Percentiles rank a stretch among this genome's conserved stretches.
phyloP scores from a whole-genome alignment of 2,797 vertebrate species.

The Otolemur crassicaudatus region DNA sequence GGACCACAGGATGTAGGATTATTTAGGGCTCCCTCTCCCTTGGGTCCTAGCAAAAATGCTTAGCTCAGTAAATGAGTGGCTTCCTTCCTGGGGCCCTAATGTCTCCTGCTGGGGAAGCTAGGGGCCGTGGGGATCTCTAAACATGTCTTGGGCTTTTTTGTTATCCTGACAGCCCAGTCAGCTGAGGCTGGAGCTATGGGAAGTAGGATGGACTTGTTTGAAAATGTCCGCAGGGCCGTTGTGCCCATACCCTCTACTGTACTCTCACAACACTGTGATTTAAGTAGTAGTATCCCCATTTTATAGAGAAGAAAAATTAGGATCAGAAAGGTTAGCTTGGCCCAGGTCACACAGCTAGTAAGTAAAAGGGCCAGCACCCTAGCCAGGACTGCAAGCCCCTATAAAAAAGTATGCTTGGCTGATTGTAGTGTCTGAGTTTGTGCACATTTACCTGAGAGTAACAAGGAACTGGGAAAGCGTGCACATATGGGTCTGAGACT shows the following conservation, averaged over 20 bases:
- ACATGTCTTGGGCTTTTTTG: neutral
- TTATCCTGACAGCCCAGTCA: neutral
- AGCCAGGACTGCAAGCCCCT: neutral
- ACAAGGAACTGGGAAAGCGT: neutral
- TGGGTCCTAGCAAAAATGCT: neutral
- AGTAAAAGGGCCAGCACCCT: neutral
- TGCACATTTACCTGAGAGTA: neutral
- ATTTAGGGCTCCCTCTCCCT: neutral
- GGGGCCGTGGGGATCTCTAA: neutral
- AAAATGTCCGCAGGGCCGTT: neutral
- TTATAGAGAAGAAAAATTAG: neutral
- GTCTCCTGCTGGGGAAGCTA: neutral
- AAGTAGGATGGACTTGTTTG: neutral
- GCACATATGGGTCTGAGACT: neutral
- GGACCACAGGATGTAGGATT: neutral
- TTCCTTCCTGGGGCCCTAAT: neutral
- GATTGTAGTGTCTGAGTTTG: neutral
- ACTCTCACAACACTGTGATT: neutral
- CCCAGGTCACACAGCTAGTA: neutral
- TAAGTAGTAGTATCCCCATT: neutral
- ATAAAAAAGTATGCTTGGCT: neutral
- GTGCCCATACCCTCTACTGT: neutral
- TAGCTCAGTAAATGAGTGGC: neutral
- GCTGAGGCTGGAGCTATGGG: neutral
- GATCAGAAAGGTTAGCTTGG: neutral